Conservation (phyloP, 1,140 invertebrate genomes). For the Parapsyche elsis region DNA sequence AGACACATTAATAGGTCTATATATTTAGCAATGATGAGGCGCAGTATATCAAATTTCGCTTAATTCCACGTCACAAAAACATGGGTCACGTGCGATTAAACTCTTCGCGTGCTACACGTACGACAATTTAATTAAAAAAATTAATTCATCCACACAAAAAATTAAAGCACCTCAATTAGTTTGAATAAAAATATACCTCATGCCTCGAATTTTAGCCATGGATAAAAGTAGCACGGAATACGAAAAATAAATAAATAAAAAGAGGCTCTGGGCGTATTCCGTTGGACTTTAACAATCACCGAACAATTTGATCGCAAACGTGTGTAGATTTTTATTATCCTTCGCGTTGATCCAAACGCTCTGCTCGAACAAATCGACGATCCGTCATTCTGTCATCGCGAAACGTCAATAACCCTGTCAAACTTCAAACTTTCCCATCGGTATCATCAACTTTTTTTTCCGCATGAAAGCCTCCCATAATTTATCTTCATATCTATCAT, state of each 20-base stretch:
- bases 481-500: constrained; percentile 12
- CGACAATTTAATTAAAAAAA: not conserved
- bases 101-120: not conserved
- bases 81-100: not conserved
- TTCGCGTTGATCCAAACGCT: too few relatives aligned
- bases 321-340: too few relatives aligned
- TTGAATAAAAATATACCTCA: too few relatives aligned
- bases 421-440: not conserved
- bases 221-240: too few relatives aligned
- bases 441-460: not conserved
- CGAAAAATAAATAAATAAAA: too few relatives aligned
- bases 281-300: too few relatives aligned
- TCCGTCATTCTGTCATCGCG: not conserved
- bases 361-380: not conserved
- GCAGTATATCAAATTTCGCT: not conserved
- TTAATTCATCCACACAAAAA: too few relatives aligned
- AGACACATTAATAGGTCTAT: too few relatives aligned
- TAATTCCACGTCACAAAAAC: not conserved
- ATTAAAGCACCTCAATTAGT: too few relatives aligned
- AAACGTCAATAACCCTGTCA: constrained; percentile 22
- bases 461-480: not conserved
- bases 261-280: too few relatives aligned
- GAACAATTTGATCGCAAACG: too few relatives aligned
- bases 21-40: not conserved
- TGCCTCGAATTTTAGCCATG: too few relatives aligned